Evolutionary conservation across 2,888 invertebrate genomes (phyloP), one percentile per base, ranked within the genome.

Genomic region (Hypsopygia costalis): DNA sequence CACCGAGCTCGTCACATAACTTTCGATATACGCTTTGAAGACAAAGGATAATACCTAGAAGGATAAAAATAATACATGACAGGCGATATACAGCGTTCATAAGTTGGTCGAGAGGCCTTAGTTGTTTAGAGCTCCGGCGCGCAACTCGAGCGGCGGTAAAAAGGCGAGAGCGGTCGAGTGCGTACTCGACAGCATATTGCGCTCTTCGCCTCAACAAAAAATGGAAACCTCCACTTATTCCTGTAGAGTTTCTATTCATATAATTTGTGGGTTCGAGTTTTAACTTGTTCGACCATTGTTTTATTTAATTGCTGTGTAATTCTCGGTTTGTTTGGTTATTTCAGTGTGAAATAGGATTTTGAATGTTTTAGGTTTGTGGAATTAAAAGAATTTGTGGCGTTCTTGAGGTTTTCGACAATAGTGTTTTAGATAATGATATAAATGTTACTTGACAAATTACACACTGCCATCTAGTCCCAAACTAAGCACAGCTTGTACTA

Each of bases 51-150:
- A n/a, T n/a, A n/a, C n/a, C n/a, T n/a, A n/a, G n/a, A n/a, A n/a
- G n/a, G n/a, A n/a, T n/a, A 16, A 16, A 16, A 16, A 16, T 16
- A 16, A 16, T 16, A 16, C 7, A 25, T 25, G 3, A 25, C 25
- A 25, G 25, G 25, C 21, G 25, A 25, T 25, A 25, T 7, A 25
- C 46, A 36, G 40, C 51, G 56, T 58, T 69, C 62, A 62, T 67
- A 69, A 73, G 71, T 71, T 65, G 57, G 44, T 67, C 50, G 49
- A 77, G 75, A 53, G 62, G 67, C 58, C 69, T 67, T 70, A 73
- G 75, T 77, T 75, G 76, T 69, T 76, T 76, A 77, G 78, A 62
- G 69, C 63, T 56, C 63, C 62, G 60, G 60, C 38, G 46, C 47
- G 53, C 45, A 40, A 55, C 51, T 65, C 51, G 52, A 61, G 43